A percentile compares a stretch with the other conserved stretches of the same genome.
Evolutionary conservation across 64 coral and sea anemone species (phyloP).

Genomic region (Trachythela sp.): DNA sequence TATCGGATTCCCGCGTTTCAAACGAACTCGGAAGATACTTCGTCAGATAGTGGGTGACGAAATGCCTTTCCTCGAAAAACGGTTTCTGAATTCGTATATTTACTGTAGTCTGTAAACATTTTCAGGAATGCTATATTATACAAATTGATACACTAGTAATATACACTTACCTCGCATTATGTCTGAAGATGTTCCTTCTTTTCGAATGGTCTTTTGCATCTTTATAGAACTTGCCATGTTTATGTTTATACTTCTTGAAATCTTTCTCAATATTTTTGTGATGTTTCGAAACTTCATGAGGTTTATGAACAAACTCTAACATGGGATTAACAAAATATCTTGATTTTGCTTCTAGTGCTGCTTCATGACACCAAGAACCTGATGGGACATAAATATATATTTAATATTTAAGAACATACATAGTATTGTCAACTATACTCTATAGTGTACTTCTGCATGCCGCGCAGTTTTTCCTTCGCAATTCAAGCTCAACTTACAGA

Average conservation of each 20-base stretch:
- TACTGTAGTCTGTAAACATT: too few species aligned
- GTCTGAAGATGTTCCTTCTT: slow-evolving; percentile 51
- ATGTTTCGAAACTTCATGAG: slow-evolving; percentile 12
- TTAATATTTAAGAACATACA: too few species aligned
- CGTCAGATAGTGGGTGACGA: too few species aligned
- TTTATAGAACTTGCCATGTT: slow-evolving; percentile 44
- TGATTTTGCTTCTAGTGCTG: slow-evolving; percentile 30
- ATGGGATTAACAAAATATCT: slow-evolving; percentile 54
- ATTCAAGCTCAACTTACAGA: too few species aligned
- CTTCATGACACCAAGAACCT: slow-evolving; percentile 54
- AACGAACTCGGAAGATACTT: too few species aligned
- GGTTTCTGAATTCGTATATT: too few species aligned
- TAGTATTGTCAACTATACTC: too few species aligned
- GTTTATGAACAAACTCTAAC: slow-evolving; percentile 45
- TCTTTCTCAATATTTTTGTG: slow-evolving; percentile 34
- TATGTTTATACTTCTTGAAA: slow-evolving; percentile 27
- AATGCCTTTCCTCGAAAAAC: too few species aligned
- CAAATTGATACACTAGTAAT: not conserved
- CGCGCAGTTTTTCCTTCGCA: too few species aligned
- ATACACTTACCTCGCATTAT: slow-evolving; percentile 39
- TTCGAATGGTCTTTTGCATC: slow-evolving; percentile 27
- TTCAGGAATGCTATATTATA: not conserved
- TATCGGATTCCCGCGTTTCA: too few species aligned
- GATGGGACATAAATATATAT: not conserved
- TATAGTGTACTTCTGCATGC: too few species aligned